These are phyloP conservation scores for Polyommatus icarus DNA, from an alignment of 2,888 invertebrate genomes.

Conservation along the genomic window DNA sequence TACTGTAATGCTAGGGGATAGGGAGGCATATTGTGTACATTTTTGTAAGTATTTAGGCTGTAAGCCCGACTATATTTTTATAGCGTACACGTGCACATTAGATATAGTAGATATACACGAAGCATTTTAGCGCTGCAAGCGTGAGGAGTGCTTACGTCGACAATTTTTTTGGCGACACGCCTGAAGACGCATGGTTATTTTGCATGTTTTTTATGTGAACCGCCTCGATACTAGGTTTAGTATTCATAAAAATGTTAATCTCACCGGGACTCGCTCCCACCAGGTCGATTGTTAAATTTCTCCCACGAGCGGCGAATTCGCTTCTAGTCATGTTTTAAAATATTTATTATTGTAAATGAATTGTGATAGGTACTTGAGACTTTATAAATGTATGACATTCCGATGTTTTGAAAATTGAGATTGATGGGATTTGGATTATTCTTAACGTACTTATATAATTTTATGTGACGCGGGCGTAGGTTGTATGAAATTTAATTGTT, in stretches of 20 bases:
- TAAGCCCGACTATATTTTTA: conserved; percentile 21
- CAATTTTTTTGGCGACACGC: background rate
- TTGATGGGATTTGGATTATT: conserved; percentile 24
- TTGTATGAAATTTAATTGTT: conserved; percentile 13
- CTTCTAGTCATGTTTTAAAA: conserved; percentile 24
- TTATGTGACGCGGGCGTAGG: background rate
- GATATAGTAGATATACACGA: no score
- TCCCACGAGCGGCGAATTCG: background rate
- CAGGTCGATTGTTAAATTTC: conserved; percentile 23
- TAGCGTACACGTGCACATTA: background rate
- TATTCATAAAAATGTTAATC: conserved; percentile 21
- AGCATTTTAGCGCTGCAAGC: background rate
- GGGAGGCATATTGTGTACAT: background rate
- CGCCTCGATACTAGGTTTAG: background rate
- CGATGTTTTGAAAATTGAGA: conserved; percentile 20
- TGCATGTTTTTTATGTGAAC: conserved; percentile 7
- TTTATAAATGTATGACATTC: conserved; percentile 30
- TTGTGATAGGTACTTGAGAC: conserved; percentile 28
- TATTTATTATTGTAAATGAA: conserved; percentile 24
- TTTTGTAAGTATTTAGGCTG: conserved; percentile 24
- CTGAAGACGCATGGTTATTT: conserved; percentile 10
- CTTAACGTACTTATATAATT: conserved; percentile 15
- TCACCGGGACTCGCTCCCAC: background rate
- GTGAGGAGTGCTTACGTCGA: no score
- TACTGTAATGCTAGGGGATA: background rate